Evolutionary conservation across 2,113 vertebrate species (phyloP), one percentile per base, ranked within the genome.

Genomic region (Python bivittatus): DNA sequence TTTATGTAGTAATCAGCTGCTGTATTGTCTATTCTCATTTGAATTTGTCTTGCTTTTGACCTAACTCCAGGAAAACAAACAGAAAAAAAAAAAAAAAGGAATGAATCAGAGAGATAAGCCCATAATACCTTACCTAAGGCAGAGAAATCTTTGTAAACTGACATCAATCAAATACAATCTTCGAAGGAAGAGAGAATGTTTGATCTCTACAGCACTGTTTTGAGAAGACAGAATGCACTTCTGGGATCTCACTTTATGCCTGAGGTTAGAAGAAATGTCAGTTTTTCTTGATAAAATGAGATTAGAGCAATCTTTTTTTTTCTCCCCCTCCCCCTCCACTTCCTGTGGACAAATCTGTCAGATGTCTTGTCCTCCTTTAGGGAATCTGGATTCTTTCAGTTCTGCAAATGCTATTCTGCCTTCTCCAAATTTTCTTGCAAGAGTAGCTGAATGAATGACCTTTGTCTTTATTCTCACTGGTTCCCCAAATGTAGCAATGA

Each of bases 1-100:
- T 88, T 94, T 92, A 44, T 90, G 6, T 72, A 92, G 88, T 93
- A 94, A 94, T 95, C 93, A 94, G 86, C 17, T 91, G 68, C n/a
- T 38, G 29, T 0, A 0, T 33, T 91, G 23, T 12, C 57, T 90
- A 91, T 93, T 93, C 72, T 60, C 92, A 90, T 91, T 88, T 92
- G 23, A 23, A 4, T 0, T 93, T 61, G 1, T 29, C 91, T 94
- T 92, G 79, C 54, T 95, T 93, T 88, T 17, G 33, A 94, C 56
- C 89, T 54, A 92, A 22, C 23, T 95, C 42, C 90, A 15, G 44
- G 25, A 44, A 22, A n/a, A 52, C 48, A 93, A 90, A 91, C 22
- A 25, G 56, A 4, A 60, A 38, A 88, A 88, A 88, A 4, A 60
- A 38, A 88, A 88, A 88, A 25, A 11, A 15, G 58, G 33, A 44